Evolutionary conservation across 2,888 invertebrate genomes (phyloP).

Genomic region (Leptinotarsa haldemani): DNA sequence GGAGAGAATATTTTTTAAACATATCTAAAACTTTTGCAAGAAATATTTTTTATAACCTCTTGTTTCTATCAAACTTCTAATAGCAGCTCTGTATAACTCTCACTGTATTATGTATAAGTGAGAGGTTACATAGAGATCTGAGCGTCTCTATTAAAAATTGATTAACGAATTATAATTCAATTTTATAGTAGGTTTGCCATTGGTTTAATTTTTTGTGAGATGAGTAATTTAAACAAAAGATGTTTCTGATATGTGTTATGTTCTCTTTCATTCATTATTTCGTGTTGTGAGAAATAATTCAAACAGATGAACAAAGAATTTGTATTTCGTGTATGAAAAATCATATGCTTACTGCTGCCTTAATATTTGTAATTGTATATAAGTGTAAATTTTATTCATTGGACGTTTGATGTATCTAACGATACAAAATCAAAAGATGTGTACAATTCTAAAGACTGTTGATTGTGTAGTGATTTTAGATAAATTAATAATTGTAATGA

Average conservation of each 20-base stretch:
- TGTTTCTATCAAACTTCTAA: too few relatives aligned
- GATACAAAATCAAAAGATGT: slow-evolving; percentile 36
- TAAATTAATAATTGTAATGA: slow-evolving; percentile 23
- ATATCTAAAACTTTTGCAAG: too few relatives aligned
- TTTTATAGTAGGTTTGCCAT: not conserved
- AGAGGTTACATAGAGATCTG: too few relatives aligned
- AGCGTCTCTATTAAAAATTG: too few relatives aligned
- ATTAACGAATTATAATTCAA: not conserved
- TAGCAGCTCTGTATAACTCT: too few relatives aligned
- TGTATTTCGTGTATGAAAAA: slow-evolving; percentile 2
- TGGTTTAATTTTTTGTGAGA: not conserved
- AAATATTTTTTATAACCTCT: too few relatives aligned
- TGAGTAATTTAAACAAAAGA: not conserved
- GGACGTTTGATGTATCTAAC: not conserved
- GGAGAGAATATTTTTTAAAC: too few relatives aligned
- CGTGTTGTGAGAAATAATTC: too few relatives aligned
- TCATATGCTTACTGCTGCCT: slow-evolving; percentile 45
- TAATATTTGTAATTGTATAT: slow-evolving; percentile 45
- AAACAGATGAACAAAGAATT: not conserved
- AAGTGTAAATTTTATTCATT: slow-evolving; percentile 34
- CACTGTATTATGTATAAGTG: too few relatives aligned
- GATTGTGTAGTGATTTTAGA: slow-evolving; percentile 29
- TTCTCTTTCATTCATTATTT: too few relatives aligned
- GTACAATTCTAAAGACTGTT: slow-evolving; percentile 59
- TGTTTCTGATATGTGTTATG: not conserved